Evolutionary conservation across 1,140 invertebrate genomes (phyloP), one percentile per base, ranked within the genome.

Genomic region (Aphidius gifuensis): DNA sequence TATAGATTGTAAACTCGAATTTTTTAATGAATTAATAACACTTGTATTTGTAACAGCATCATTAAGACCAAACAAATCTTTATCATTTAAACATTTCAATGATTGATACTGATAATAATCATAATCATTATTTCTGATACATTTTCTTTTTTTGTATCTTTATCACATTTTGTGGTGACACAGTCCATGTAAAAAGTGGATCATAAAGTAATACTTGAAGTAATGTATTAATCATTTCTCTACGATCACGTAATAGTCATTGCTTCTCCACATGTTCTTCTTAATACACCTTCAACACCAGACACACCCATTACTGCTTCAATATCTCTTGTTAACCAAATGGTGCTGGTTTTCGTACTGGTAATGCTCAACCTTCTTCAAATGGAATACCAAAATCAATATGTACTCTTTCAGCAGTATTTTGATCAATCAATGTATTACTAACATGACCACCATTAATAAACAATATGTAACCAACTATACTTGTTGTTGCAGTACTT

Each of bases 371-470:
- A 0, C 95, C 95, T 83, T 95, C 92, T 69, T 98, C 96, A 82
- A 98, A 98, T 8, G 96, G 94, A 69, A 97, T 92, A 23, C 91
- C 94, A 72, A 97, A 91, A 84, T 98, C 95, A 73, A 98, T 97
- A 72, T 97, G 95, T 61, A 97, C 88, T 1, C 98, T 85, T 85
- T 97, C 94, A 7, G 92, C 94, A 9, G 92, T 94, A 16, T 78
- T 83, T 70, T 88, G 85, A 74, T 98, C 94, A 59, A 98, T 87
- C 6, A 98, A 82, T 68, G 98, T 96, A 76, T 98, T 98, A 65
- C 89, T 87, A 0, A 93, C 83, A 73, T 98, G 96, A 58, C 96
- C 79, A 80, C 98, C 96, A 6, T 96, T 95, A 1, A 98, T 77
- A 1, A 95, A 95, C 7, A 98, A 79, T 38, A 98, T 91, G 72